Conservation (phyloP, 2,888 invertebrate species). For the Pyrgus malvae region DNA sequence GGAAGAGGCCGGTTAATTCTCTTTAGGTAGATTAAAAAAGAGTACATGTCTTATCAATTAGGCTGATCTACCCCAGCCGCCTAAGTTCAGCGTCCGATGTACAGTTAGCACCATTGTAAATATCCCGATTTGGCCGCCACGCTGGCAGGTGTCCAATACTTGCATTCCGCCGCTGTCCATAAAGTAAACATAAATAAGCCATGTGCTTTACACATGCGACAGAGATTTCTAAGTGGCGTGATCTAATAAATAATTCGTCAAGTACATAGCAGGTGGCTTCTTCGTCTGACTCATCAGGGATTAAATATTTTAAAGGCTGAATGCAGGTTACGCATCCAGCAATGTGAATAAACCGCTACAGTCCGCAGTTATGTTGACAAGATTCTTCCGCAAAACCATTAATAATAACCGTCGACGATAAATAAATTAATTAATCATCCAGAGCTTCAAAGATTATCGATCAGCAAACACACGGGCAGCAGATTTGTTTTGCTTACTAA, state of each 20-base stretch:
- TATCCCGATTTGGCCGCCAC: slow-evolving; percentile 56
- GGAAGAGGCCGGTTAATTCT: too few relatives aligned
- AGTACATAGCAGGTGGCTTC: not conserved
- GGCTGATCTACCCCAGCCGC: not conserved
- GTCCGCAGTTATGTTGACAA: too few relatives aligned
- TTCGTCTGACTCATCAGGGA: not conserved
- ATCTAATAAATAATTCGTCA: slow-evolving; percentile 15
- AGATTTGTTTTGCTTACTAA: too few relatives aligned
- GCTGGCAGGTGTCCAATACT: slow-evolving; percentile 57
- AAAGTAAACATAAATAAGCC: slow-evolving; percentile 54
- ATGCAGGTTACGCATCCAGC: too few relatives aligned
- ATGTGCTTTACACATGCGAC: slow-evolving; percentile 48
- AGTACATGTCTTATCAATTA: not conserved
- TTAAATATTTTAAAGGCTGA: too few relatives aligned
- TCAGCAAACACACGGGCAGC: too few relatives aligned
- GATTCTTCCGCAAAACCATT: too few relatives aligned
- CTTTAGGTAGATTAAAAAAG: not conserved
- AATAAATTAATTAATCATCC: too few relatives aligned
- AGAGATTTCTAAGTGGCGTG: slow-evolving; percentile 10
- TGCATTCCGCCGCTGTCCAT: slow-evolving; percentile 46
- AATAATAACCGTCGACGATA: too few relatives aligned
- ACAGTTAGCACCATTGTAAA: slow-evolving; percentile 46
- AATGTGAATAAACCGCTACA: too few relatives aligned
- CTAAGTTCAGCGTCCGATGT: slow-evolving; percentile 38
- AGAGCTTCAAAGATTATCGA: too few relatives aligned